Evolutionary conservation across 2,797 vertebrate genomes (phyloP), one percentile per base, ranked within the genome.

Genomic region (Danio albolineatus): DNA sequence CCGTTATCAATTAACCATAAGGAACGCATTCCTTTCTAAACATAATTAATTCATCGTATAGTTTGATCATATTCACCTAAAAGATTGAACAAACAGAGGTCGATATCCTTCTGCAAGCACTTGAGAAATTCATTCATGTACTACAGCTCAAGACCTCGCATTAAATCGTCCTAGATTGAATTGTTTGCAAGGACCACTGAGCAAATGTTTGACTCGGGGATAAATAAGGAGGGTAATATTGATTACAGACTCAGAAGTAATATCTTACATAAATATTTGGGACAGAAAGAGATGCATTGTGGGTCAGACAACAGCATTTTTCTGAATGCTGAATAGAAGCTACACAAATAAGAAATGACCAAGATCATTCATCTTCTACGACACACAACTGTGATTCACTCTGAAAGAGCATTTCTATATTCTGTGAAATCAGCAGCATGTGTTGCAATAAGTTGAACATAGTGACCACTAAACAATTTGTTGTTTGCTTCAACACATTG

Each of bases 151-250:
- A 54, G 51, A 62, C 51, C 36, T 57, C 9, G 14, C 49, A 43
- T 77, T 46, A 76, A 56, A 54, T n/a, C 49, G 65, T 51, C 43
- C 36, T 21, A 21, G 54, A 60, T 41, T 78, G 43, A 69, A 49
- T 21, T 70, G 76, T 78, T 78, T 78, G 75, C 75, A 69, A 46
- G 43, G 43, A 28, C n/a, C 28, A 19, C 56, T 78, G 54, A 78
- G 70, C 54, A 78, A 78, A 78, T 78, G 54, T 69, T 76, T 78
- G 54, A 19, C 53, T 49, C 19, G 8, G 28, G 59, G 43, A 71
- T 64, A 62, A 64, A 82, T 53, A 71, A 73, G 51, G 28, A 49
- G 38, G 53, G 14, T 72, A 21, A 82, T 82, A 82, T 82, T 82
- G 67, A 82, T 73, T 62, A 43, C 61, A 82, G n/a, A 78, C 64